Evolutionary conservation across 2,797 vertebrate genomes (phyloP).

Genomic region (Microcaecilia unicolor): DNA sequence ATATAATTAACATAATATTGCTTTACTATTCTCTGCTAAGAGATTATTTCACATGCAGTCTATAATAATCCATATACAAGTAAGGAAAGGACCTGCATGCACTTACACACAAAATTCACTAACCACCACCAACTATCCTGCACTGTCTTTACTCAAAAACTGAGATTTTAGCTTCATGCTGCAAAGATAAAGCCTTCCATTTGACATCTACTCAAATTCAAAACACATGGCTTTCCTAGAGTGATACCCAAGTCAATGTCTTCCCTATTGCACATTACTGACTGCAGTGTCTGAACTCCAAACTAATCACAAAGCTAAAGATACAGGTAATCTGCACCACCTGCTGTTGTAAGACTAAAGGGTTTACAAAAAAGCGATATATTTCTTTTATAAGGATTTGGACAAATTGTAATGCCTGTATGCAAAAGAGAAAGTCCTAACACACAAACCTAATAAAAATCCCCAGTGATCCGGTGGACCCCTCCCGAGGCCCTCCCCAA

Average conservation of each 20-base stretch:
- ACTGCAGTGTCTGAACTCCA: neutral
- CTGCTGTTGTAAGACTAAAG: no score
- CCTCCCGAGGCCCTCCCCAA: no score
- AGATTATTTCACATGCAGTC: neutral
- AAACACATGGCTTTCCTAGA: constrained; percentile 9
- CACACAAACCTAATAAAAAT: no score
- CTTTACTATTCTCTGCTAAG: no score
- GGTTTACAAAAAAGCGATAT: no score
- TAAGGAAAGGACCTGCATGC: neutral
- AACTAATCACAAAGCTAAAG: constrained; percentile 5
- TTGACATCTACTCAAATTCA: constrained; percentile 17
- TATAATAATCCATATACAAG: neutral
- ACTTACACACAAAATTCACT: constrained; percentile 6
- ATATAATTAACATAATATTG: no score
- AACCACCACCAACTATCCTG: neutral
- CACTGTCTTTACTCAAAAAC: no score
- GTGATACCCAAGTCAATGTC: constrained; percentile 11
- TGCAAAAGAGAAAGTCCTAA: neutral
- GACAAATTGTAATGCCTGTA: constrained; percentile 6
- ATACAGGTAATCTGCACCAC: no score
- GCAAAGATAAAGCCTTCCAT: constrained; percentile 23
- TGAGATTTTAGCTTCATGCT: no score
- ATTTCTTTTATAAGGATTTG: neutral
- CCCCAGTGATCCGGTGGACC: no score
- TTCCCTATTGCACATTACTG: neutral